phyloP scores from a whole-genome alignment of 53 echinoderm and acorn worm species.

The Luidia sarsii region DNA sequence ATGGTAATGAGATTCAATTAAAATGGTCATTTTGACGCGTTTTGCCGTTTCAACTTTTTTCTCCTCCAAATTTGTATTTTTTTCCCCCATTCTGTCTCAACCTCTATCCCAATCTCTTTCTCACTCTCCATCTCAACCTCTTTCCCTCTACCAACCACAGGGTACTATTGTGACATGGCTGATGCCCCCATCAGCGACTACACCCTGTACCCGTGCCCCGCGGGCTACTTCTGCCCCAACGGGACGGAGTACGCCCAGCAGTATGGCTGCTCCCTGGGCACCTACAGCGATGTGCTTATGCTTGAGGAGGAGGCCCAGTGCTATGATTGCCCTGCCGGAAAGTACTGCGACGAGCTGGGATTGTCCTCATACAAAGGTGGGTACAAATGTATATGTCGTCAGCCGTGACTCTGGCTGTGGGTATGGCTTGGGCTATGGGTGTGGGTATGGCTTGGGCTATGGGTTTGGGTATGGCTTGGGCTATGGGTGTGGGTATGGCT shows the following conservation, averaged over 20 bases:
- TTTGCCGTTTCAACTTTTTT: no score
- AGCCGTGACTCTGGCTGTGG: background rate
- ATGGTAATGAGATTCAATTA: no score
- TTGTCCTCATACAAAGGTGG: slow-evolving; percentile 64
- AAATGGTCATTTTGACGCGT: no score
- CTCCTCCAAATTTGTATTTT: no score
- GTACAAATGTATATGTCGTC: no score
- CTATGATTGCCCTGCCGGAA: slow-evolving; percentile 80
- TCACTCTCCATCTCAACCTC: no score
- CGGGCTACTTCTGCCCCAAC: slow-evolving; percentile 88
- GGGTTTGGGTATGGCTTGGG: no score
- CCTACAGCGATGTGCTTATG: slow-evolving; percentile 63
- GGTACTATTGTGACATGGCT: slow-evolving; percentile 90
- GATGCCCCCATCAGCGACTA: slow-evolving; percentile 89
- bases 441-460: no score
- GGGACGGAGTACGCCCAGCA: slow-evolving; percentile 88
- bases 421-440: no score
- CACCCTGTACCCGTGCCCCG: slow-evolving; percentile 75
- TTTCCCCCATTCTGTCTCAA: no score
- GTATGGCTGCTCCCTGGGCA: slow-evolving; percentile 81
- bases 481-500: no score
- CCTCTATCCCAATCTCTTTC: no score
- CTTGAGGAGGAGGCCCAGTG: slow-evolving; percentile 87
- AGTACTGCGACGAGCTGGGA: slow-evolving; percentile 84
- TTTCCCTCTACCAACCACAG: slow-evolving; percentile 37